phyloP scores from a whole-genome alignment of 2,888 invertebrate genomes.

The Heliconius charithonia region DNA sequence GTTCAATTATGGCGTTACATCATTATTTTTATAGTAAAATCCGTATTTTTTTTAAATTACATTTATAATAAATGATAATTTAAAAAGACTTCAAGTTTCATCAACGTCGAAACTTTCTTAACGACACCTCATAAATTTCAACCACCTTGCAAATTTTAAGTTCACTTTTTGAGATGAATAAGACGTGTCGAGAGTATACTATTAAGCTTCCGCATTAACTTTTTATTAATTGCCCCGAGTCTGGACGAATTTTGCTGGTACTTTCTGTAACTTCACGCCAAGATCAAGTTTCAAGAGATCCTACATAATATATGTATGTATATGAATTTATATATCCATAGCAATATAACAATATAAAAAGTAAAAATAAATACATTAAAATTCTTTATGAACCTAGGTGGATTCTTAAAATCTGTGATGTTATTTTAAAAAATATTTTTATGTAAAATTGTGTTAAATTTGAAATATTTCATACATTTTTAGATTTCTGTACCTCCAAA shows the following conservation, averaged over 20 bases:
- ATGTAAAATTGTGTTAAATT: not conserved
- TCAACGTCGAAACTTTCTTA: conserved; percentile 68
- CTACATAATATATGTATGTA: not conserved
- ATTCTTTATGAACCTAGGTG: not conserved
- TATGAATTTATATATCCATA: not conserved
- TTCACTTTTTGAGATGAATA: conserved; percentile 65
- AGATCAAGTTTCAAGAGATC: not conserved
- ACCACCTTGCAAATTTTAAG: conserved; percentile 62
- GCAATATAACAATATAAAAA: not conserved
- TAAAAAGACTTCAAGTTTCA: conserved; percentile 61
- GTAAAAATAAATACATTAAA: not conserved
- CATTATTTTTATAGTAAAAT: no score
- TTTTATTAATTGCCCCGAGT: conserved; percentile 60
- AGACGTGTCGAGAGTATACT: conserved; percentile 65
- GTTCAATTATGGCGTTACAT: not conserved
- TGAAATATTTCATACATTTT: not conserved
- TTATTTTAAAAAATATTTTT: not conserved
- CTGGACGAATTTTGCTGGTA: conserved; percentile 47
- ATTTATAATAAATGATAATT: conserved; percentile 54
- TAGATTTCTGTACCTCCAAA: no score
- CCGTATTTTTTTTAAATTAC: not conserved
- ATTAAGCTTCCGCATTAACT: conserved; percentile 66
- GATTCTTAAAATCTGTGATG: no score
- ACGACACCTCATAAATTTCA: conserved; percentile 70
- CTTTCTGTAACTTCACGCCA: conserved; percentile 30